phyloP scores from a whole-genome alignment of 2,888 invertebrate genomes.

The Eristalinus sepulchralis region DNA sequence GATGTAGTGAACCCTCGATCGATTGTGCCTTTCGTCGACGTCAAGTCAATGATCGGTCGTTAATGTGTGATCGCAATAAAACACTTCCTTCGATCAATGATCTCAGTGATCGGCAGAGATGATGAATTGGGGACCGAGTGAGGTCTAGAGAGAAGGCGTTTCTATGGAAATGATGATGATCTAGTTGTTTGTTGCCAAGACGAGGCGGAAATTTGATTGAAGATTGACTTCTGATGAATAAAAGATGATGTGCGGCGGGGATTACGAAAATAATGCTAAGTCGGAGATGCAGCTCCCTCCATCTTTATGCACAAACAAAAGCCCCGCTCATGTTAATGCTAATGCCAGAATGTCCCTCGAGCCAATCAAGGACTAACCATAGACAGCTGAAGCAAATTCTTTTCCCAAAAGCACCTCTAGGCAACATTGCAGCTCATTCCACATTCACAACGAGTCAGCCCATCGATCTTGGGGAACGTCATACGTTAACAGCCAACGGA shows the following conservation, averaged over 20 bases:
- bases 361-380: conserved; percentile 52
- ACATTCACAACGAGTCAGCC: too few species aligned
- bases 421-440: neutral
- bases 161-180: too few species aligned
- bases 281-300: too few species aligned
- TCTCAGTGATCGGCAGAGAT: neutral
- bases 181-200: too few species aligned
- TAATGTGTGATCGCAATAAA: neutral
- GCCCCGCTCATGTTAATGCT: too few species aligned
- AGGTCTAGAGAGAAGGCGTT: neutral
- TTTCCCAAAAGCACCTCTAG: neutral
- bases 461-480: neutral
- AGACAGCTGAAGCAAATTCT: neutral
- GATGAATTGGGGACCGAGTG: neutral
- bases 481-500: neutral
- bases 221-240: too few species aligned
- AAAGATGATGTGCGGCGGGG: too few species aligned
- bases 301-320: too few species aligned
- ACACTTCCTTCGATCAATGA: neutral
- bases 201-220: too few species aligned
- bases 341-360: conserved; percentile 58
- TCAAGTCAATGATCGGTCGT: neutral
- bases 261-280: too few species aligned
- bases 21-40: neutral
- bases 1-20: neutral